Evolutionary conservation across 92 coral and sea anemone genomes (phyloP), one percentile per base, ranked within the genome.

Genomic region (Pocillopora meandrina): DNA sequence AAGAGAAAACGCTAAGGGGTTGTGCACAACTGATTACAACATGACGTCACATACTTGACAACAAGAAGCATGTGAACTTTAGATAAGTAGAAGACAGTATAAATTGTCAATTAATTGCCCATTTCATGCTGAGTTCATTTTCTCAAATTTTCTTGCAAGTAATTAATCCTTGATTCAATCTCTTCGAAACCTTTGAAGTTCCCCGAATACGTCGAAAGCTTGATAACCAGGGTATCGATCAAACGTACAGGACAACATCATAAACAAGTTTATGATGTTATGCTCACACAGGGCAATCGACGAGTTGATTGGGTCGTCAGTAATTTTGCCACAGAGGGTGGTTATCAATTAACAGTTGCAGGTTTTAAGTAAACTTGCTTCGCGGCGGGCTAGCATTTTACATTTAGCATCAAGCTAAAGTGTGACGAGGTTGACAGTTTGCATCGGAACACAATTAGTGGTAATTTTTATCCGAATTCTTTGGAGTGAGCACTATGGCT

Each of bases 251-350:
- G 12, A 12, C 35, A 71, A 12, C 21, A 18, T 47, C 12, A 6
- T 35, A 12, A 81, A 59, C 60, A 34, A 70, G 19, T 34, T 3
- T 71, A 15, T 19, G 70, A 36, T 31, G 8, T 42, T 42, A 42
- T 17, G 70, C 76, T 2, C 74, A 33, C 72, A 7, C 9, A 21
- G n/a, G n/a, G 42, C 14, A 69, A n/a, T 16, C 70, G 56, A 57
- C 21, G 61, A 71, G 77, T 7, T 68, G 49, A 81, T 81, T 81
- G 77, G 77, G 21, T 14, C 13, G 20, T 11, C 21, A 18, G 78
- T 61, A 12, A 56, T 58, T 71, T 61, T 14, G 18, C 70, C 74
- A 7, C 77, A 71, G 77, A 71, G 85, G 85, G 85, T 35, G 85
- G 85, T 68, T 13, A n/a, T 8, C 1, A 70, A 65, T 35, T 69